phyloP scores from a whole-genome alignment of 2,113 vertebrate genomes.

The Scartelaos histophorus region DNA sequence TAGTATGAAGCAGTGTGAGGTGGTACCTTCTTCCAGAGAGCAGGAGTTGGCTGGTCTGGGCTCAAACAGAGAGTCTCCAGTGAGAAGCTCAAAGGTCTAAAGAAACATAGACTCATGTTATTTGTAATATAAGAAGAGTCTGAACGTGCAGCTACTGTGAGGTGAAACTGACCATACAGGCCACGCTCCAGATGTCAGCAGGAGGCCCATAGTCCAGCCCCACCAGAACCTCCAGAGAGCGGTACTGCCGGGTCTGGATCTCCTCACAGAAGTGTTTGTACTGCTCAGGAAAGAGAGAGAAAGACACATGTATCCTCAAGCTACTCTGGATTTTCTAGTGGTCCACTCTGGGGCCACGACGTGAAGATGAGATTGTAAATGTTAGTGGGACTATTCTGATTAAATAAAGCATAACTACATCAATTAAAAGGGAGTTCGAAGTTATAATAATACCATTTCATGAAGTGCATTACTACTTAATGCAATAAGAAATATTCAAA shows the following conservation, averaged over 20 bases:
- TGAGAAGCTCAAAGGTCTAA: conserved; percentile 86
- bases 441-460: no score
- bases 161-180: conserved; percentile 79
- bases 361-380: background rate
- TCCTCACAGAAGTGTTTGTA: conserved; percentile 87
- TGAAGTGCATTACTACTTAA: no score
- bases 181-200: conserved; percentile 86
- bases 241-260: conserved; percentile 88
- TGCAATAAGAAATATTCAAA: no score
- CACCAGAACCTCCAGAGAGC: conserved; percentile 85
- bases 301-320: background rate
- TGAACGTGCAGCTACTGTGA: background rate
- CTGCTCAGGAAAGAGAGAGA: conserved; percentile 58
- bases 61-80: conserved; percentile 82
- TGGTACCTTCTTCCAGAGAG: conserved; percentile 83
- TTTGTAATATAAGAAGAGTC: background rate
- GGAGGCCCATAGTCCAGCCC: conserved; percentile 83
- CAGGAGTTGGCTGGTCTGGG: conserved; percentile 79
- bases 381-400: no score
- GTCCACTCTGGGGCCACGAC: background rate
- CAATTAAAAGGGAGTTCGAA: no score
- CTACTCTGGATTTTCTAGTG: background rate
- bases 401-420: no score
- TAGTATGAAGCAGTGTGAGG: background rate
- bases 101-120: background rate